phyloP scores from a whole-genome alignment of 2,888 invertebrate genomes.

The Philopedon plagiatum region DNA sequence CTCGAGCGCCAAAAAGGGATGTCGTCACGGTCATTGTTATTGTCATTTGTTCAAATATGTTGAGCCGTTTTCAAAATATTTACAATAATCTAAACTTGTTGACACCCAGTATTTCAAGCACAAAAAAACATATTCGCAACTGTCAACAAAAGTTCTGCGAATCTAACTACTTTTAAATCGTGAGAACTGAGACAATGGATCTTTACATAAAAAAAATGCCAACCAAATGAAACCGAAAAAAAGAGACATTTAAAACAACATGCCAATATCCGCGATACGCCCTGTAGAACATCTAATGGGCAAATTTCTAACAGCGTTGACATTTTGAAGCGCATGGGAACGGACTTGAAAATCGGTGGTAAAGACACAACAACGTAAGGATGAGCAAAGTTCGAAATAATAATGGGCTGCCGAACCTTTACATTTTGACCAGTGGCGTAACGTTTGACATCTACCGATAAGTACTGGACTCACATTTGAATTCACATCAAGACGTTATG shows the following conservation, averaged over 20 bases:
- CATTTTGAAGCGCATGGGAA: constrained; percentile 50
- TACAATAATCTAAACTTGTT: too few species aligned
- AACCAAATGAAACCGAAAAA: constrained; percentile 16
- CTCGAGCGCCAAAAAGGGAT: too few species aligned
- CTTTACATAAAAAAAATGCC: not conserved
- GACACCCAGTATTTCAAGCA: too few species aligned
- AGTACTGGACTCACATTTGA: too few species aligned
- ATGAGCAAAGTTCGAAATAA: constrained; percentile 48
- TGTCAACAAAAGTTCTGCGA: too few species aligned
- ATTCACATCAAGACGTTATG: too few species aligned
- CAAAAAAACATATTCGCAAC: too few species aligned
- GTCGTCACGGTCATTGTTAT: too few species aligned
- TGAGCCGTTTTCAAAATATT: too few species aligned
- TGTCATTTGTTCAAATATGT: too few species aligned
- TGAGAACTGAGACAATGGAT: constrained; percentile 14
- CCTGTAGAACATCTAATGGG: constrained; percentile 40
- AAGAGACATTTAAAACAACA: constrained; percentile 9
- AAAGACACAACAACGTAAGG: constrained; percentile 44
- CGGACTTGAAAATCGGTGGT: constrained; percentile 47
- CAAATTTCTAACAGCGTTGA: constrained; percentile 46
- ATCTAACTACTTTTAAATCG: not conserved
- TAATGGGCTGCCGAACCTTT: constrained; percentile 45
- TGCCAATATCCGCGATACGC: constrained; percentile 24
- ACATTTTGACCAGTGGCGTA: constrained; percentile 30
- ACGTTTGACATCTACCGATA: not conserved